Base-by-base conservation (phyloP, 2,797 vertebrate species). In the Amblyraja radiata region DNA sequence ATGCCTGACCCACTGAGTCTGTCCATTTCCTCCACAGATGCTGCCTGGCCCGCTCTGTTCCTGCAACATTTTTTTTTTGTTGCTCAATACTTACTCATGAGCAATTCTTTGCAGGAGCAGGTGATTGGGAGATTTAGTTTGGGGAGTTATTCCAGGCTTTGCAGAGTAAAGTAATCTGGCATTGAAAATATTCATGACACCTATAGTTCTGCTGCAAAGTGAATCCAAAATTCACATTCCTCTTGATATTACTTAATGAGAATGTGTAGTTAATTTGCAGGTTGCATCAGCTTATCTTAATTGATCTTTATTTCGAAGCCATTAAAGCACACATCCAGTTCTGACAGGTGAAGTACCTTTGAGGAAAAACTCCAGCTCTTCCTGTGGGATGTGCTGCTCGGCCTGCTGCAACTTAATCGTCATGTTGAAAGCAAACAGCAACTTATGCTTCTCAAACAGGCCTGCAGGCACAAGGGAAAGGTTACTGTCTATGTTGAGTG, bases 391-490 rank as follows among this genome's bases (percentile, higher is more conserved):
- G 86, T 96, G 95, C 46, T 94, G 97, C 86, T 99, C 97, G 0
- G 97, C 97, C 95, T 99, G 98, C 93, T 99, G 98, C 83, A 99
- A 98, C 96, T 98, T 99, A 93, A 99, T 96, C 28, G 98, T 97
- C 98, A 99, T 97, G 93, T 98, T 98, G 90, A 99, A 99, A 83
- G 99, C 98, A 94, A 98, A 99, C 0, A 99, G 97, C 28, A 99
- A 95, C 95, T 99, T 99, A 96, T 99, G 98, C 93, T 94, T 98
- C 95, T 99, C 98, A 94, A 99, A 99, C 94, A 99, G 95, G 93
- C 99, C 99, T 99, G 92, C 0, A 14, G 61, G 84, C 13, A 88
- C 93, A 94, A 94, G 46, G 36, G 93, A 9, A 94, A 18, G 2
- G 61, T 68, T 18, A 65, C 16, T 18, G n/a, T 32, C 63, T 4